Base-by-base conservation (phyloP, 92 coral and sea anemone species). In the Heteractis magnifica region DNA sequence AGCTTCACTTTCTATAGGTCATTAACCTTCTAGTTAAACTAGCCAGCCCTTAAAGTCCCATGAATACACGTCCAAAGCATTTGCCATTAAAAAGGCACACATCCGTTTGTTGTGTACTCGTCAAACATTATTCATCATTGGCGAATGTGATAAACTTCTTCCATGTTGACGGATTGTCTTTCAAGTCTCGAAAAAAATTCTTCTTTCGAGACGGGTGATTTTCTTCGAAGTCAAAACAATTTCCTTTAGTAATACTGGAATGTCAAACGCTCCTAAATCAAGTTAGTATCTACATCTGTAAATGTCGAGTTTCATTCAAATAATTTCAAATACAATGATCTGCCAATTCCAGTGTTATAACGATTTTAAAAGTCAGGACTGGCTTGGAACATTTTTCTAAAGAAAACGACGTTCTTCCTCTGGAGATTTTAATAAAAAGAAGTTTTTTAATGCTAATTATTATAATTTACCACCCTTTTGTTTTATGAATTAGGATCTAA, bases 401-500 rank as follows among this genome's bases (percentile, higher is more conserved):
- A 49, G 13, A 78, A 34, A 68, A 74, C 84, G 77, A 55, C 84
- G 84, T 81, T 58, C 2, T 44, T 51, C 56, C 44, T 80, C 50
- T 48, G 23, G 52, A 20, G 71, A 78, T 21, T 15, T 77, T 52
- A 52, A 48, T 8, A 71, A 78, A 65, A 60, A 50, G 18, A 80
- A 65, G 48, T 12, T 51, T 51, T 56, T 59, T 12, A 8, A 0
- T 19, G 64, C 51, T 71, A 81, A 81, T 81, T 81, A 81, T 81
- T 59, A 52, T 81, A 68, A 81, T 65, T 70, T 81, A 68, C 73
- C 73, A 10, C 62, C 41, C 65, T 68, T 81, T 70, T 70, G 84
- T 81, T 70, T 8, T n/a, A 41, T 15, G 77, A 49, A 51, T 11
- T 51, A 13, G 8, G 23, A 51, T 81, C 13, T 68, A 68, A 68